Evolutionary conservation across 2,888 invertebrate species (phyloP), one percentile per base, ranked within the genome.

Genomic region (Cabera pusaria): DNA sequence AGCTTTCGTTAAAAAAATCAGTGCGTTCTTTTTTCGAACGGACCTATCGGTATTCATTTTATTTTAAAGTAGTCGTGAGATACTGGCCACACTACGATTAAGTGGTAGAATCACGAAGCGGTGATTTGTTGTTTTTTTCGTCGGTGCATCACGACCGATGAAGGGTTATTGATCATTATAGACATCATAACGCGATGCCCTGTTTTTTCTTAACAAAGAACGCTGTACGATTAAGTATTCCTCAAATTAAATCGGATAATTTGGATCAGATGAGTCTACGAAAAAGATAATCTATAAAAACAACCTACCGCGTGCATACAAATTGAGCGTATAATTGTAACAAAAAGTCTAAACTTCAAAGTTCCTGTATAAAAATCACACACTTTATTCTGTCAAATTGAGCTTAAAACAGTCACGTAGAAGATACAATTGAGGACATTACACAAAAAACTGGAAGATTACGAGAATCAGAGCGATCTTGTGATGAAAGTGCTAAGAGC

Each of bases 21-120:
- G 67, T 68, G 74, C 72, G 72, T 69, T 79, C 76, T 73, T 82
- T 84, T 82, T 81, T 79, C 50, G 60, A 66, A 59, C 60, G 71
- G 64, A 67, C 70, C 77, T 66, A 50, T 72, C 60, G 71, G 52
- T 80, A 74, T 78, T 72, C 56, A 54, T 73, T 69, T 77, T 77
- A 72, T 79, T 80, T 81, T 83, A 71, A 82, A 78, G 84, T 81
- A 86, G 86, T 83, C 86, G 85, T 86, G 86, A 86, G 85, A 84
- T 87, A 85, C 82, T 62, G 76, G 59, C 63, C 73, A 69, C 72
- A 72, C 78, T 79, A 79, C 64, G 81, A 77, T 83, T 84, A 85
- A 85, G 84, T 83, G 82, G 84, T 83, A 75, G 81, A 82, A 82
- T 81, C 84, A 83, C 82, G 82, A 76, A 51, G 69, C 54, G 48